Evolutionary conservation across 1,140 invertebrate genomes (phyloP), one percentile per base, ranked within the genome.

Genomic region (Saccostrea echinata): DNA sequence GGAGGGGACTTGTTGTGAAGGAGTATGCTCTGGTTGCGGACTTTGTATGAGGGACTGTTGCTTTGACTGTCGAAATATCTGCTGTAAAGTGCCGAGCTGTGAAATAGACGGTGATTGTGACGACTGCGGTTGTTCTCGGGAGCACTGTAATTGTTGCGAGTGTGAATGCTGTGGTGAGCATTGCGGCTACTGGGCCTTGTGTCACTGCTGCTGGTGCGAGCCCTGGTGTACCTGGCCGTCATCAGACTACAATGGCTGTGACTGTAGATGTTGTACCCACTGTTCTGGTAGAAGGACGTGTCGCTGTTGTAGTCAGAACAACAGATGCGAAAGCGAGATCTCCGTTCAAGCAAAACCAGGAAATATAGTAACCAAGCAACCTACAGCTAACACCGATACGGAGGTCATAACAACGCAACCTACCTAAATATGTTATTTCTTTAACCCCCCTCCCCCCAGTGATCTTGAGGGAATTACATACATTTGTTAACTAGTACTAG

Each of bases 61-160:
- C 68, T 76, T 76, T 76, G 68, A 76, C 68, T 76, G 68, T 76
- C 68, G 68, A 30, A 76, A 76, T 76, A 33, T 76, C 3, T 76
- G 68, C 27, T 76, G 68, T 13, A 27, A 76, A 33, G 27, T 30
- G 13, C 68, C 68, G 27, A 11, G 13, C 13, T 76, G 68, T 33
- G 27, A 76, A 33, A 76, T 76, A 33, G 27, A 76, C 9, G 18
- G n/a, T 24, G 30, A 33, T 64, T 64, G 18, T 33, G 68, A 12
- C 0, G 27, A 76, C 27, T 33, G 68, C 68, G 68, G 68, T 9
- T 76, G 68, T 33, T 16, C 13, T 16, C 24, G 9, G 8, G 27
- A 76, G 13, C 27, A 33, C 13, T 76, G 68, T 18, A 30, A 76
- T 12, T 27, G 33, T 33, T 11, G 68, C 12, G 6, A 76, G 27